Evolutionary conservation across 92 coral and sea anemone genomes (phyloP), one percentile per base, ranked within the genome.

Genomic region (Phenganax stokvisi): DNA sequence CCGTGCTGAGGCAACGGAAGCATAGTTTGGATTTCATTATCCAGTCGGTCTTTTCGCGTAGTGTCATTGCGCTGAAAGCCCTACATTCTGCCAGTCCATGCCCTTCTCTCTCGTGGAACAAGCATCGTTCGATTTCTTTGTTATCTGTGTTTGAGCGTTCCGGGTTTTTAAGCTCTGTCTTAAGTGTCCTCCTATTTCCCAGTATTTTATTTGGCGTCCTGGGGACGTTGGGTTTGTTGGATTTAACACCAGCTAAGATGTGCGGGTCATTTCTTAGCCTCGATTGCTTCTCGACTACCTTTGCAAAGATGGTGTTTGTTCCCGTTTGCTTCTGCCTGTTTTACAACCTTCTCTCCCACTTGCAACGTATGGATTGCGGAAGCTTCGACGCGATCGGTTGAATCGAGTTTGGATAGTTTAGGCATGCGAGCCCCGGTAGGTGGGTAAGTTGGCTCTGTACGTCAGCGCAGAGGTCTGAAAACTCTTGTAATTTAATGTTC

Each of bases 381-480:
- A 82, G 55, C 59, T 75, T 88, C 57, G 74, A 77, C 8, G 60
- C 30, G 30, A 88, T 83, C 4, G 91, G 91, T 56, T 77, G 89
- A 9, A 88, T 72, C 12, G 75, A 76, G 76, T 60, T 88, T 10
- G 88, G 86, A 37, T 69, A 85, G 59, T 76, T 85, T 9, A 85
- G 81, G 62, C 89, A 88, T 61, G 71, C 56, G 15, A 88, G 86
- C 13, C 89, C 91, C 3, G 87, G 81, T 29, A 88, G 85, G 12
- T 80, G 59, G 4, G 67, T 29, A 51, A 81, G 47, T 71, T 88
- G 91, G 70, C 86, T 81, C 17, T 85, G 77, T 6, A 85, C 79
- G 56, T 88, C 91, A 9, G 72, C 84, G 44, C 91, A 88, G 31
- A 88, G 80, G 72, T 88, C 90, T 9, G 84, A 84, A 61, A 88